Evolutionary conservation across 2,888 invertebrate genomes (phyloP), one percentile per base, ranked within the genome.

Genomic region (Monoplex corrugatus): DNA sequence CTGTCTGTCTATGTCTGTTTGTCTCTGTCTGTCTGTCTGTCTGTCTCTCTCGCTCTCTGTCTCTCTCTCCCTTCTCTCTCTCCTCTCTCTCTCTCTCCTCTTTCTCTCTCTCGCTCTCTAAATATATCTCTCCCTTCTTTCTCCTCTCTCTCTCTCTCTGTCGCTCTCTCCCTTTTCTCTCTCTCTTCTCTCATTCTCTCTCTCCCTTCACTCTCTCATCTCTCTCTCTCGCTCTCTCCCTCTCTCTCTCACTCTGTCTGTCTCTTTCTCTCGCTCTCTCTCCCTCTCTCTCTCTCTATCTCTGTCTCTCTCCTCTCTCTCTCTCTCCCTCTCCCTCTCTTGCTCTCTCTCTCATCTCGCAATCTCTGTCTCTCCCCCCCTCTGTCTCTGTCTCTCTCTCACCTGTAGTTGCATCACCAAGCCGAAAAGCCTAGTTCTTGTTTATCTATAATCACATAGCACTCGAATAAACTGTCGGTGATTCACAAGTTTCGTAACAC

Each of bases 191-290:
- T 68, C 68, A 28, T n/a, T 68, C 68, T 68, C 68, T 68, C 68
- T 68, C 68, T 68, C 68, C 28, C 68, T 68, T 68, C 68, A n/a
- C 68, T 68, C 68, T 68, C 68, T 68, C 68, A n/a, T 68, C 68
- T 68, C 68, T 68, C 68, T 68, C 68, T 68, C 68, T 68, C 68
- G 23, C 68, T 68, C 68, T 68, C 68, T 68, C 68, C n/a, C 68
- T 68, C 68, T 68, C 68, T 68, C 68, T 68, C 68, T 68, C 68
- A 2, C 68, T 13, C 68, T 1, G 1, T 68, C 68, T 68, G 8
- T 23, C 28, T 68, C 68, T 1, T n/a, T 23, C 68, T 68, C 68
- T 23, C 68, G 28, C 68, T 23, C 68, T 19, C 63, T 13, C 63
- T 13, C 63, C 5, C 63, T 13, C 63, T 13, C n/a, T n/a, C n/a